A percentile compares a stretch with the other conserved stretches of the same genome.
These are phyloP conservation scores for Chloromyia formosa DNA, from an alignment of 2,888 invertebrate species.

Conservation along the genomic window DNA sequence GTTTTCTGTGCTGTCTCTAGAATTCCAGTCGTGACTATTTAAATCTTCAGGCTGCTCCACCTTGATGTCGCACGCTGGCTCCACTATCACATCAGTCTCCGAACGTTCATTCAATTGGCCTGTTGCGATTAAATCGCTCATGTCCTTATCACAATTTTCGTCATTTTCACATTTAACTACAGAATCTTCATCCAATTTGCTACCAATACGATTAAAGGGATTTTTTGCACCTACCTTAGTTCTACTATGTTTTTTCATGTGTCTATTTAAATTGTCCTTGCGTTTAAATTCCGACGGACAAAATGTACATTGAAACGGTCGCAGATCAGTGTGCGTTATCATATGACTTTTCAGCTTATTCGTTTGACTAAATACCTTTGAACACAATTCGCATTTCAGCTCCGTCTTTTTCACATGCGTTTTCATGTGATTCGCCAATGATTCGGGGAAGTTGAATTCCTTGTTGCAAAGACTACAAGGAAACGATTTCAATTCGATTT, in stretches of 20 bases:
- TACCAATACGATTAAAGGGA: background rate
- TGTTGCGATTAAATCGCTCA: background rate
- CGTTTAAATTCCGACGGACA: constrained; percentile 30
- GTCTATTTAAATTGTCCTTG: constrained; percentile 32
- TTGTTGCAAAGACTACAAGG: constrained; percentile 20
- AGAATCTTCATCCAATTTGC: background rate
- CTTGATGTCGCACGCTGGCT: background rate
- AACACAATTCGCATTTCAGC: constrained; percentile 29
- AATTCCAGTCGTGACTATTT: background rate
- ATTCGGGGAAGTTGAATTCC: background rate
- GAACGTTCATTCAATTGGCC: constrained; percentile 10
- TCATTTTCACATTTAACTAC: background rate
- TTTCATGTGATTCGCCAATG: constrained; percentile 25
- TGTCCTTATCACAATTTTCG: constrained; percentile 8
- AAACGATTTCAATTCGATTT: constrained; percentile 5
- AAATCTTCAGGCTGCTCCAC: background rate
- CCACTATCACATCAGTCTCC: background rate
- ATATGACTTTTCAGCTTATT: constrained; percentile 34
- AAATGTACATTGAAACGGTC: constrained; percentile 36
- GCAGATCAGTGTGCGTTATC: constrained; percentile 27
- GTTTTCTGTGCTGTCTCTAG: background rate
- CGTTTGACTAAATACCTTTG: constrained; percentile 17
- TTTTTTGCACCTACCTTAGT: constrained; percentile 3
- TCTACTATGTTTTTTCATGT: constrained; percentile 38
- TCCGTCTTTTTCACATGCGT: background rate